Conservation (phyloP, 2,797 vertebrate species). For the Falco columbarius region DNA sequence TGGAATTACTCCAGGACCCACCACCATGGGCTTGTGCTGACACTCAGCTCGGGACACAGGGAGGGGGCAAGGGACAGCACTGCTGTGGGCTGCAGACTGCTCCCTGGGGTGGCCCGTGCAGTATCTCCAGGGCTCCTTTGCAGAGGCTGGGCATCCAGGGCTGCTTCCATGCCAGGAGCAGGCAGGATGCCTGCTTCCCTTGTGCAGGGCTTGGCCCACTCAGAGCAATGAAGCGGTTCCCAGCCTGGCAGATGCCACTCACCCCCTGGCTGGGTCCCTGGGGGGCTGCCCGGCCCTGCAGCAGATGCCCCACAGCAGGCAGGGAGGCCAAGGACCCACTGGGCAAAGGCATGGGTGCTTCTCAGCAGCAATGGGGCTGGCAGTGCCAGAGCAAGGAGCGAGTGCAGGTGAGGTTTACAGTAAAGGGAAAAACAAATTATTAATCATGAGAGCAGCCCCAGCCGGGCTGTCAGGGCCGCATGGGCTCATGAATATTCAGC, state of each 20-base stretch:
- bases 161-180: accelerated
- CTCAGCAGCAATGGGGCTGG: accelerated
- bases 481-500: conserved; percentile 74
- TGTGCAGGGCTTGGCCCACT: neutral
- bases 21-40: accelerated
- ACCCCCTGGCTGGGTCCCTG: too few species aligned
- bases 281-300: neutral
- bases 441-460: conserved; percentile 74
- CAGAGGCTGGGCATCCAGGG: neutral
- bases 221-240: neutral
- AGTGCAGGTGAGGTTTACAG: conserved; percentile 74
- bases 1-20: neutral
- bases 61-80: neutral
- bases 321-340: neutral
- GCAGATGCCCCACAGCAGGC: neutral
- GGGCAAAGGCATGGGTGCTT: neutral
- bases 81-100: neutral
- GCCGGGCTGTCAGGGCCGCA: conserved; percentile 70
- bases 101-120: neutral
- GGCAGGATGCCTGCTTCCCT: accelerated
- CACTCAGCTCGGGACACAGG: neutral
- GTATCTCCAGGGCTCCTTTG: neutral
- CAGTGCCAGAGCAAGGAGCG: neutral
- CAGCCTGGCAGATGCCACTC: neutral
- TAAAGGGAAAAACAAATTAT: conserved; percentile 73